Evolutionary conservation across 2,888 invertebrate genomes (phyloP), one percentile per base, ranked within the genome.

Genomic region (Elegia similella): DNA sequence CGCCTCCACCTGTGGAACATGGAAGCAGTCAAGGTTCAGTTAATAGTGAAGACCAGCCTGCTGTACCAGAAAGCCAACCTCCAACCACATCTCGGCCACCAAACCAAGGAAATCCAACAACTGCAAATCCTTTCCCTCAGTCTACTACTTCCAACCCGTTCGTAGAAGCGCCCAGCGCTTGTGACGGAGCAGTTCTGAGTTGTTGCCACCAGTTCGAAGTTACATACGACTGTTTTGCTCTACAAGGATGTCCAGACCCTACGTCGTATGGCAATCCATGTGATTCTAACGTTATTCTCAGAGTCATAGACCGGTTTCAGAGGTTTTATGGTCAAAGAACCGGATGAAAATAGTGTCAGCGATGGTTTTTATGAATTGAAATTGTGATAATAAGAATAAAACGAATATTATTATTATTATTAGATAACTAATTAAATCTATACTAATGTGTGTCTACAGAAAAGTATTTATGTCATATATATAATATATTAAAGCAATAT

Each of bases 231-330:
- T 89, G 88, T 64, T 89, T 89, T 16, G 74, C 67, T 8, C 48
- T 60, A 13, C 76, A 81, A 59, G 86, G 86, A 0, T 89, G 88
- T 55, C 75, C 70, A 7, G 93, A 95, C 76, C 87, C 92, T 1
- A 64, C 78, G n/a, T 58, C 82, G 57, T 73, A 82, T 63, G 69
- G 81, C 6, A 71, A 78, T 55, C 87, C 87, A 54, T 89, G 89
- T 64, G 75, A 80, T 6, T 62, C 74, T 6, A 63, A 68, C 47
- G 67, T 73, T 1, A 78, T 88, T 57, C 61, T 81, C 7, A 68
- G 61, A 55, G 80, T 84, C 7, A 74, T 88, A 52, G 70, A 78
- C 1, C 81, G 76, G 57, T 84, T 81, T 58, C 76, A 81, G 58
- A 72, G 59, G 29, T 84, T 69, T 62, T 86, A 86, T 55, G 79